Evolutionary conservation across 2,888 invertebrate species (phyloP).

Genomic region (Patella depressa): DNA sequence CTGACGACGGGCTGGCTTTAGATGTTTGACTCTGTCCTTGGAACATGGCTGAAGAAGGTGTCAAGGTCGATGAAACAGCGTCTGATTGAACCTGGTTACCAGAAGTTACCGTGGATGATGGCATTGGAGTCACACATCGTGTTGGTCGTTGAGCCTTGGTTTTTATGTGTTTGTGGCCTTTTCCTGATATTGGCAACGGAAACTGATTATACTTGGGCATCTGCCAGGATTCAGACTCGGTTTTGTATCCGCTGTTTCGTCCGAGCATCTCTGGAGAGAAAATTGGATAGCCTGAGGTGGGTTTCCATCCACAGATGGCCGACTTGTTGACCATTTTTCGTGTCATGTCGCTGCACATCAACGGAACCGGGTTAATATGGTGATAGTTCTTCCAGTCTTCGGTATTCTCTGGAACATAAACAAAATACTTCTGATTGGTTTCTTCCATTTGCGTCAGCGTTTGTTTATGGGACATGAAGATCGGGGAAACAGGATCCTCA

Average conservation of each 20-base stretch:
- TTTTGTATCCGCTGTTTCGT: background rate
- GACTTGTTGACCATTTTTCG: constrained; percentile 4
- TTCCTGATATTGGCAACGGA: background rate
- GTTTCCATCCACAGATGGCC: background rate
- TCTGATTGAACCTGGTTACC: constrained; percentile 1
- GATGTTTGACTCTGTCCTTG: background rate
- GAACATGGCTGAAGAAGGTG: constrained; percentile 2
- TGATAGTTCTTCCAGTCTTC: constrained; percentile 1
- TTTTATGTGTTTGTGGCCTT: background rate
- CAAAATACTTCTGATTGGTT: background rate
- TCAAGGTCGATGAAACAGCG: background rate
- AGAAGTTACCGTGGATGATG: constrained; percentile 15
- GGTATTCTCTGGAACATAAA: background rate
- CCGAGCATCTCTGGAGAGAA: background rate
- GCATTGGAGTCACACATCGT: constrained; percentile 11
- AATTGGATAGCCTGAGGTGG: background rate
- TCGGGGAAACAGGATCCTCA: constrained; percentile 13
- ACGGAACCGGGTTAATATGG: background rate
- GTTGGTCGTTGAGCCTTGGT: background rate
- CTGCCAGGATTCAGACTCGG: background rate
- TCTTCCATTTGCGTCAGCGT: background rate
- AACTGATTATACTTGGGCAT: background rate
- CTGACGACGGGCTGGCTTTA: background rate
- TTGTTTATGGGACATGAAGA: constrained; percentile 6
- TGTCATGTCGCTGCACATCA: background rate